Conservation (phyloP, 2,888 invertebrate species). For the Lumbricus terrestris region DNA sequence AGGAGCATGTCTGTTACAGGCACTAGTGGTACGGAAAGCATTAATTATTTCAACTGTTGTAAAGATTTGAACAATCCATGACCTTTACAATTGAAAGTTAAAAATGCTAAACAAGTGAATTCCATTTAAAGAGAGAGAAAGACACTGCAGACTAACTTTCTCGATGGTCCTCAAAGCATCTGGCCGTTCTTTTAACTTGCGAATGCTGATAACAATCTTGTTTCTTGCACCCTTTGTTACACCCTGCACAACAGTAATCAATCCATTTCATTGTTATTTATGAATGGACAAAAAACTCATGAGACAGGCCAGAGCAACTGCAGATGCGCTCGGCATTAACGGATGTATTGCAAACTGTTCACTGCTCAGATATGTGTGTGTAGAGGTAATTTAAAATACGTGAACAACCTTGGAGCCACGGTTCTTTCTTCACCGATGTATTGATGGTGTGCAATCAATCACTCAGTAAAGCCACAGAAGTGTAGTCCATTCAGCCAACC, state of each 20-base stretch:
- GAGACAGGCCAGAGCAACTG: background rate
- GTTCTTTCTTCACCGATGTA: no score
- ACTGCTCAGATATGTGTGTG: background rate
- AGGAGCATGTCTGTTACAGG: background rate
- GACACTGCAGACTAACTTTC: slow-evolving; percentile 55
- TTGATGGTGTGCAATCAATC: no score
- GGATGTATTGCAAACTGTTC: background rate
- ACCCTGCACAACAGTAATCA: slow-evolving; percentile 61
- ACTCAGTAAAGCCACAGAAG: no score
- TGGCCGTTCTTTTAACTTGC: slow-evolving; percentile 78
- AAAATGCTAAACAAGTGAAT: background rate
- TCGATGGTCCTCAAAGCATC: slow-evolving; percentile 68
- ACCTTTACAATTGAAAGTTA: background rate
- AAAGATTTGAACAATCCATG: background rate
- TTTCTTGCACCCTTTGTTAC: slow-evolving; percentile 96
- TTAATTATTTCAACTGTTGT: background rate
- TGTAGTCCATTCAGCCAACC: no score
- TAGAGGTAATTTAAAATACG: background rate
- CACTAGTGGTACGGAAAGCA: background rate
- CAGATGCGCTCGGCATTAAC: background rate
- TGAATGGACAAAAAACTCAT: background rate
- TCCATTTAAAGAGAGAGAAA: no score
- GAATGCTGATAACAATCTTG: slow-evolving; percentile 86
- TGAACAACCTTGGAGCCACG: background rate
- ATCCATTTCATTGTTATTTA: background rate